Evolutionary conservation across 2,113 vertebrate genomes (phyloP).

Genomic region (Albula glossodonta): DNA sequence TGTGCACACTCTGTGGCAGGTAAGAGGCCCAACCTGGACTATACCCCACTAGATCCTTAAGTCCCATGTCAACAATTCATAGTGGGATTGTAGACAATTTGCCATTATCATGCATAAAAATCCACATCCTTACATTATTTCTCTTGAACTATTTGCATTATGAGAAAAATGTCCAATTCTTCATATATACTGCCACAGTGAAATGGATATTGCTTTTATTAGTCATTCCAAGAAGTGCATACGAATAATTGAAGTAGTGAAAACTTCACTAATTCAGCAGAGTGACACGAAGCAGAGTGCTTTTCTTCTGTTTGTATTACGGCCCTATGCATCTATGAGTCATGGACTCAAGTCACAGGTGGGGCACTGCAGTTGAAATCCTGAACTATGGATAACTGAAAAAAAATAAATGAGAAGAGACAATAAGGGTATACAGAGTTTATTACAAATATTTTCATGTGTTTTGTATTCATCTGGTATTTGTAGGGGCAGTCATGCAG

Average conservation of each 20-base stretch:
- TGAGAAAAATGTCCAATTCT: not conserved
- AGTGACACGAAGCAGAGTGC: not conserved
- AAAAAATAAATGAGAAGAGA: not conserved
- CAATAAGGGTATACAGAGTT: not conserved
- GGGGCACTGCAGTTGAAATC: too few species aligned
- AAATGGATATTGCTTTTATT: not conserved
- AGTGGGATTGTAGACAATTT: not conserved
- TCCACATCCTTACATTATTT: too few species aligned
- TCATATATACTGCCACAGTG: not conserved
- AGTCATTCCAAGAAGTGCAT: not conserved
- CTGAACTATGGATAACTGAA: not conserved
- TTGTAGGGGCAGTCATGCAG: not conserved
- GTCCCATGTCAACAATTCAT: not conserved
- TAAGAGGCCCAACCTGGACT: not conserved
- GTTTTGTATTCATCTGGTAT: not conserved
- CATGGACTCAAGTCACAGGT: not conserved
- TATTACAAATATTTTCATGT: not conserved
- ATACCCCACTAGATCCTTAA: not conserved
- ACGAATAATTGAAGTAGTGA: not conserved
- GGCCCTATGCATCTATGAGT: not conserved
- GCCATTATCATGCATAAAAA: not conserved
- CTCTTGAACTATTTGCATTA: too few species aligned
- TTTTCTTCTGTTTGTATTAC: not conserved
- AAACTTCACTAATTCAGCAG: not conserved
- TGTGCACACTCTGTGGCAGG: not conserved